Evolutionary conservation across 2,113 vertebrate genomes (phyloP).

Genomic region (Oreocharis arfaki): DNA sequence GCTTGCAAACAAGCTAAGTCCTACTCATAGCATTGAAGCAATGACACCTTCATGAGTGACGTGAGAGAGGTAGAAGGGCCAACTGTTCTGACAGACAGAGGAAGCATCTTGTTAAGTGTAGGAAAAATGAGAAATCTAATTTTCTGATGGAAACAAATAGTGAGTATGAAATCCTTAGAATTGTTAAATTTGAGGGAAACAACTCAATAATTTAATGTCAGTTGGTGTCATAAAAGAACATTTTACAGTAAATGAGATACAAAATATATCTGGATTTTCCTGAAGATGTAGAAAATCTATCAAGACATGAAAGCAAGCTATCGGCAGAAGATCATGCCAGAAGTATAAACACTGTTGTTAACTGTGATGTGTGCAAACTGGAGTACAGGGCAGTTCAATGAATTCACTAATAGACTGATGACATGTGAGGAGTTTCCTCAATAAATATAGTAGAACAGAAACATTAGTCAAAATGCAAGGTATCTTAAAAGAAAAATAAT

Average conservation of each 20-base stretch:
- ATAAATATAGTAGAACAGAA: background rate
- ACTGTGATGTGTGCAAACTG: background rate
- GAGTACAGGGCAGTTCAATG: background rate
- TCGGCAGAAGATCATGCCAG: background rate
- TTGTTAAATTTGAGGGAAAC: accelerated
- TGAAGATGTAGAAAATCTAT: background rate
- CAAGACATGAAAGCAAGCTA: background rate
- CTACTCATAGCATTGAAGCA: background rate
- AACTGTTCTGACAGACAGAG: background rate
- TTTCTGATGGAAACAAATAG: background rate
- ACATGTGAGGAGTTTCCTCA: background rate
- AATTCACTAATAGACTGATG: background rate
- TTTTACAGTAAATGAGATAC: background rate
- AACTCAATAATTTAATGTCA: background rate
- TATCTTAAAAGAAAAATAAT: background rate
- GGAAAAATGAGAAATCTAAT: background rate
- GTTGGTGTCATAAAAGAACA: background rate
- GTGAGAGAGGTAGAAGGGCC: background rate
- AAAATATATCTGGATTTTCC: background rate
- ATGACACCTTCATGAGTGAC: background rate
- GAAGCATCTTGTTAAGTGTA: background rate
- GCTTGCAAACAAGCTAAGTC: background rate
- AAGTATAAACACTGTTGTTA: background rate
- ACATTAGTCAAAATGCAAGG: background rate
- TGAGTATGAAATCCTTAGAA: background rate